Evolutionary conservation across 2,113 vertebrate genomes (phyloP).

Genomic region (Clarias batrachus): DNA sequence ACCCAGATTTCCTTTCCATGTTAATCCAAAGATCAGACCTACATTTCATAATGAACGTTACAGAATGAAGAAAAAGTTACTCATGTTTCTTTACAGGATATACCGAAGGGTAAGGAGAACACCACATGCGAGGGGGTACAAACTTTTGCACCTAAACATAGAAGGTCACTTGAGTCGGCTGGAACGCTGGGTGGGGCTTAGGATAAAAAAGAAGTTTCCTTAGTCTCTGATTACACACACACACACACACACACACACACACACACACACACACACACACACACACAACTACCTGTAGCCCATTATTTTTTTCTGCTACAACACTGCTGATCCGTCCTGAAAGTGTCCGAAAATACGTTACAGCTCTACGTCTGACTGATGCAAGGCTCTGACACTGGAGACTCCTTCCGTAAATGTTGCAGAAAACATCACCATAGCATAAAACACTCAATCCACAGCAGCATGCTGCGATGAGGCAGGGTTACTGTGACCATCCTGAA

Average conservation of each 20-base stretch:
- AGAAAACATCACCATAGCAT: too few species aligned
- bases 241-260: background rate
- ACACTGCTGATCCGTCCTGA: too few species aligned
- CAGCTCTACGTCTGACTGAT: too few species aligned
- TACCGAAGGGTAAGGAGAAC: background rate
- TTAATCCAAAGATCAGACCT: background rate
- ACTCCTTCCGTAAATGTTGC: too few species aligned
- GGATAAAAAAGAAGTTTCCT: background rate
- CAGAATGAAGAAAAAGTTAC: background rate
- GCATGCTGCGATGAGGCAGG: too few species aligned
- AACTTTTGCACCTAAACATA: conserved; percentile 2
- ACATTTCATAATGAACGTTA: background rate
- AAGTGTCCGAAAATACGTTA: too few species aligned
- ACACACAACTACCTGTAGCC: too few species aligned
- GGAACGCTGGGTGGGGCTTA: background rate
- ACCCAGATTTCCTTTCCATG: background rate
- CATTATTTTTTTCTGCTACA: too few species aligned
- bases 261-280: too few species aligned
- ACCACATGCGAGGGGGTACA: background rate
- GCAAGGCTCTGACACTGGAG: too few species aligned
- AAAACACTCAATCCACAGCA: too few species aligned
- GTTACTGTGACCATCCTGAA: too few species aligned
- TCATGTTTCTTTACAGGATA: background rate
- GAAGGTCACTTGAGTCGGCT: background rate
- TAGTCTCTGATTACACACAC: background rate